Percentiles rank a stretch among this genome's conserved stretches.
Conservation (phyloP, 2,113 vertebrate genomes). For the Chloebia gouldiae region DNA sequence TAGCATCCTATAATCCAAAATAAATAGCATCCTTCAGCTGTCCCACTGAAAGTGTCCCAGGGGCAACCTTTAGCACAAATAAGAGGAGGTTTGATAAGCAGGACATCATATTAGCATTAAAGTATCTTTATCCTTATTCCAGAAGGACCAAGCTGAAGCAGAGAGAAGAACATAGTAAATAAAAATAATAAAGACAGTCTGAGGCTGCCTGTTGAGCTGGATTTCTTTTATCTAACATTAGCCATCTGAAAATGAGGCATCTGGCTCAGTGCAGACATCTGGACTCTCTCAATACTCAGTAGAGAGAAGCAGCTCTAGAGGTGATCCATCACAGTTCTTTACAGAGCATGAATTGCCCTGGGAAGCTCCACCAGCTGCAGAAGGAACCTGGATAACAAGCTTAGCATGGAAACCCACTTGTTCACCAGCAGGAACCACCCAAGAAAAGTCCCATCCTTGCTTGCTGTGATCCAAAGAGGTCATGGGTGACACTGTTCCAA, state of each 20-base stretch:
- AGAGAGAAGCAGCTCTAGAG: neutral
- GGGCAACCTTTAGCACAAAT: neutral
- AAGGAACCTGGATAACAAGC: neutral
- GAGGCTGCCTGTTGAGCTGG: neutral
- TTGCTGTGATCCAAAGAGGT: neutral
- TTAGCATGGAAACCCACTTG: neutral
- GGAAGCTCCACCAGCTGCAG: slow-evolving; percentile 18
- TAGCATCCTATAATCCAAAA: too few species aligned
- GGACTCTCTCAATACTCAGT: neutral
- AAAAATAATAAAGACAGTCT: slow-evolving; percentile 4
- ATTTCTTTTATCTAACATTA: neutral
- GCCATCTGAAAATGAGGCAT: slow-evolving; percentile 27
- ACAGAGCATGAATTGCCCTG: neutral
- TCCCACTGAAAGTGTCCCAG: neutral
- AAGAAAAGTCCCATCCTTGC: neutral
- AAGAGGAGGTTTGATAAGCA: neutral
- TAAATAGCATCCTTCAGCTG: neutral
- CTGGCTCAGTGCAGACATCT: neutral
- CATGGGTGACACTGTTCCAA: neutral
- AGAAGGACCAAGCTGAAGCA: neutral
- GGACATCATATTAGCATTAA: neutral
- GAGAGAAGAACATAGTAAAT: neutral
- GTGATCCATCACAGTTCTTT: slow-evolving; percentile 9
- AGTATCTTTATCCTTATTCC: neutral
- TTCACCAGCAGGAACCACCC: neutral